Base-by-base conservation (phyloP, 1,140 invertebrate species). In the Glossosoma conforme region DNA sequence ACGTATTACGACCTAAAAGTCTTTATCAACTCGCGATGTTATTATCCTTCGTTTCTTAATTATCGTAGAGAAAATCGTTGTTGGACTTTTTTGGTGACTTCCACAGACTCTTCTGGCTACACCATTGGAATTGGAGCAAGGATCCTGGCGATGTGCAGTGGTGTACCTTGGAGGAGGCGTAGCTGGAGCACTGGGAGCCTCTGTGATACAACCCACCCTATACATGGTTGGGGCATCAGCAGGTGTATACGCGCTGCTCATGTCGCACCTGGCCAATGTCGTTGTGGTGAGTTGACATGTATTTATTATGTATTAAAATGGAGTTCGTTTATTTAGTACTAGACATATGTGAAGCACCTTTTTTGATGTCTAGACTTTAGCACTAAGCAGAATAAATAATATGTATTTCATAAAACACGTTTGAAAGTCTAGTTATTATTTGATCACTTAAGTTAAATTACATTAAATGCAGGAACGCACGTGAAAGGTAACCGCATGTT, bases 161-260 rank as follows among this genome's bases (percentile, higher is more conserved):
- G 72, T 91, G 58, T 92, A 90, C 70, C 46, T 81, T 4, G 74
- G 77, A 10, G 88, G 88, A 15, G 83, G 84, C 32, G 66, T 80
- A 33, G 79, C 76, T 25, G 85, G 88, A 37, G 85, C 85, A 1
- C 68, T 90, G 28, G 85, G 87, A 24, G 86, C 89, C 6, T 89
- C 87, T 6, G 77, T 88, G 52, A 69, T 89, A 58, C 89, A 94
- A 69, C 87, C 89, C 0, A 68, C 75, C 60, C 78, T 89, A 33
- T 82, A 77, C 56, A 76, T 98, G 44, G 85, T 93, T 36, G 94
- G 94, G 13, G 89, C 93, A 35, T 94, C 91, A 37, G 93, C 89
- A 10, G 93, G 93, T n/a, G 91, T 93, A 42, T 97, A 97, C 73
- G 88, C 93, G 20, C 71, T 97, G 30, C 82, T 97, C 35, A 85